phyloP scores from a whole-genome alignment of 2,888 invertebrate species.

The Leptinotarsa peninsularis region DNA sequence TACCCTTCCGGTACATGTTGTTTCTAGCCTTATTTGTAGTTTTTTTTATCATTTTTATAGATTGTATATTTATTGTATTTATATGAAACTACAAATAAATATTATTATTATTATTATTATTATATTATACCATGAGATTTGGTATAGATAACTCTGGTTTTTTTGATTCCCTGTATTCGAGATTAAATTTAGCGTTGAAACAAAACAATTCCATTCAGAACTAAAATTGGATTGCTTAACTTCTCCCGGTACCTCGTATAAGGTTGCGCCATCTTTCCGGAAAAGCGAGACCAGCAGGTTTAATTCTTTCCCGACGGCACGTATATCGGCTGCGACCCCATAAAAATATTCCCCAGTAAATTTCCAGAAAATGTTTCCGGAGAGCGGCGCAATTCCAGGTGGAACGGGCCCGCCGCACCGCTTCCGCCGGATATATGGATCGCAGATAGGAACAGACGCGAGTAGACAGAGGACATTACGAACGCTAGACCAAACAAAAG shows the following conservation, averaged over 20 bases:
- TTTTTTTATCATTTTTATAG: too few relatives aligned
- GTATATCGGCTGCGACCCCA: conserved; percentile 22
- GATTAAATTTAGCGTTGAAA: too few relatives aligned
- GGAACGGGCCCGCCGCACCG: neutral
- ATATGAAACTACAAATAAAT: too few relatives aligned
- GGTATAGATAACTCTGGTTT: too few relatives aligned
- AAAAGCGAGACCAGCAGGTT: neutral
- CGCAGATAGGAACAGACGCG: conserved; percentile 25
- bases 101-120: too few relatives aligned
- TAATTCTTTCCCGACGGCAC: conserved; percentile 17
- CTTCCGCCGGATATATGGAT: conserved; percentile 19
- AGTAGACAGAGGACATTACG: conserved; percentile 27
- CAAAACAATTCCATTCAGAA: too few relatives aligned
- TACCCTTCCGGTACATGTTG: too few relatives aligned
- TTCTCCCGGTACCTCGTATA: neutral
- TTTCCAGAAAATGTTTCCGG: conserved; percentile 32
- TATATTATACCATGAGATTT: too few relatives aligned
- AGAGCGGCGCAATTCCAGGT: conserved; percentile 18
- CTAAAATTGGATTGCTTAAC: too few relatives aligned
- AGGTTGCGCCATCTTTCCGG: neutral
- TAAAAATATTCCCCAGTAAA: conserved; percentile 29
- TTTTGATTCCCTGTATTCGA: too few relatives aligned
- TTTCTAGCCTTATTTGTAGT: too few relatives aligned
- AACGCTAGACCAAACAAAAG: conserved; percentile 35
- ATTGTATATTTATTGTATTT: too few relatives aligned